A percentile compares a stretch with the other conserved stretches of the same genome.
Conservation (phyloP, 1,140 invertebrate genomes). For the Hyles euphorbiae region DNA sequence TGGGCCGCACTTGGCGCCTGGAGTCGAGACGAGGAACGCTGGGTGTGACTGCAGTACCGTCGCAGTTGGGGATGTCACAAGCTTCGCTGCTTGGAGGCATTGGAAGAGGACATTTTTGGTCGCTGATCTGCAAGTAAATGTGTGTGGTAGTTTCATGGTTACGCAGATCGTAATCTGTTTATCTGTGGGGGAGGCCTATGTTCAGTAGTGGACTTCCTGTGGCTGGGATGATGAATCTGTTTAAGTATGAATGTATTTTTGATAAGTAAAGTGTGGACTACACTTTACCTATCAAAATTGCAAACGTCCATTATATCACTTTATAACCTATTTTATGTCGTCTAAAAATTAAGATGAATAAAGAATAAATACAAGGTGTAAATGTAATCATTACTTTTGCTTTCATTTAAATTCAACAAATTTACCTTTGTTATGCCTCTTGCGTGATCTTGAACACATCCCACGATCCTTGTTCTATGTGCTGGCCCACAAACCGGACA, state of each 20-base stretch:
- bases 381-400: no score
- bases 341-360: no score
- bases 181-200: no score
- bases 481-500: conserved; percentile 71
- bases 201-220: no score
- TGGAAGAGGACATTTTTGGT: conserved; percentile 64
- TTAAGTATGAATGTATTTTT: background rate
- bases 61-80: conserved; percentile 64
- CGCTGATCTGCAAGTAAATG: conserved; percentile 55
- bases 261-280: no score
- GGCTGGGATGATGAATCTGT: no score
- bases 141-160: background rate
- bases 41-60: conserved; percentile 38
- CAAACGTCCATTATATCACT: no score
- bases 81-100: conserved; percentile 59
- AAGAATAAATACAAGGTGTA: no score
- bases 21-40: conserved; percentile 47
- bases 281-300: no score
- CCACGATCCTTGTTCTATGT: conserved; percentile 57
- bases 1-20: conserved; percentile 53
- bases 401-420: background rate
- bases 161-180: background rate
- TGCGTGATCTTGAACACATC: conserved; percentile 68
- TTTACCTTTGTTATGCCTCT: conserved; percentile 62
- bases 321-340: no score